These are phyloP conservation scores for Theocolax elegans DNA, from an alignment of 1,140 invertebrate species.

Conservation along the genomic window DNA sequence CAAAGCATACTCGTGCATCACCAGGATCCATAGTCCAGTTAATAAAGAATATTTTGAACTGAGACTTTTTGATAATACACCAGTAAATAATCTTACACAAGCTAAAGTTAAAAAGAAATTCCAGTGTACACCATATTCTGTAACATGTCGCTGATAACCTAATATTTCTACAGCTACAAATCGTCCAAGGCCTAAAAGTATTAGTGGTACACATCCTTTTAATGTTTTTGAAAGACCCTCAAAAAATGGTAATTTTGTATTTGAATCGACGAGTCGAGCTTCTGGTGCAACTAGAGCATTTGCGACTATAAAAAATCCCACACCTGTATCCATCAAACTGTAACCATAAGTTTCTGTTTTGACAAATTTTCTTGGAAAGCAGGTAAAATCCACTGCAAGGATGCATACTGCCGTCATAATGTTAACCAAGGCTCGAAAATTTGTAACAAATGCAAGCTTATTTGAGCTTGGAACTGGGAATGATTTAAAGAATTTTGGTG, in stretches of 20 bases:
- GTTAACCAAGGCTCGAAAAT: constrained; percentile 77
- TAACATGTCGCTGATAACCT: constrained; percentile 87
- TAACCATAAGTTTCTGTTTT: constrained; percentile 91
- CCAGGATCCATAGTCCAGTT: constrained; percentile 69
- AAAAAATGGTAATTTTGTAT: constrained; percentile 51
- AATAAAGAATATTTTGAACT: constrained; percentile 63
- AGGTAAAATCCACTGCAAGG: constrained; percentile 90
- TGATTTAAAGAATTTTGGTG: neutral
- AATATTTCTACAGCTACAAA: constrained; percentile 73
- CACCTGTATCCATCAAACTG: constrained; percentile 94
- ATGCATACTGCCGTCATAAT: constrained; percentile 85
- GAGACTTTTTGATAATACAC: constrained; percentile 69
- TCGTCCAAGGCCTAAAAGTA: constrained; percentile 79
- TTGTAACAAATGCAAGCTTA: constrained; percentile 71
- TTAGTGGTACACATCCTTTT: constrained; percentile 67
- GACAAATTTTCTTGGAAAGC: constrained; percentile 85
- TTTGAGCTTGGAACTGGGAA: neutral
- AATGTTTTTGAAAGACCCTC: constrained; percentile 33
- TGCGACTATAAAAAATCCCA: constrained; percentile 88
- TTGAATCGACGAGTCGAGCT: constrained; percentile 60
- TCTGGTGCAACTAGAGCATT: constrained; percentile 84
- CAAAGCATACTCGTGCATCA: constrained; percentile 78
- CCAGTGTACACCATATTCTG: constrained; percentile 96
- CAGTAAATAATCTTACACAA: constrained; percentile 80
- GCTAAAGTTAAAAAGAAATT: constrained; percentile 96